Base-by-base conservation (phyloP, 2,797 vertebrate species). In the Menidia menidia region DNA sequence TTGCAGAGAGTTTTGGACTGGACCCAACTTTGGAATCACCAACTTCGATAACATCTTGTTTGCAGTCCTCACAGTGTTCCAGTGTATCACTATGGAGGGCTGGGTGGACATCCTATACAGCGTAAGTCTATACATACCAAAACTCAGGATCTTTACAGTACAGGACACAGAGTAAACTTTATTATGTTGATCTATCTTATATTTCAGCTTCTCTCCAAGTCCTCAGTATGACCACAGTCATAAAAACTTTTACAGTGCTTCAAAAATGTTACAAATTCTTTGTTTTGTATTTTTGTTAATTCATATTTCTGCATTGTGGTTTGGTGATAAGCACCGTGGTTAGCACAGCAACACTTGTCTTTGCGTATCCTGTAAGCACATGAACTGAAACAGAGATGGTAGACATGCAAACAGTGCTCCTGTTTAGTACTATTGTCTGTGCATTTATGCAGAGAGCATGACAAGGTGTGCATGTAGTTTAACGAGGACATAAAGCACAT, bases 41-140 rank as follows among this genome's bases (percentile, higher is more conserved):
- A 98, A 99, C 92, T 99, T 99, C 0, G 97, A 99, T 93, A 99
- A 99, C 87, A 98, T 99, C 92, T 93, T 99, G 67, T 99, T 99
- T 33, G 97, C 98, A 0, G 94, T 99, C 79, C 93, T 99, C 52
- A 99, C 98, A 83, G 98, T 99, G 68, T 99, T 99, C 91, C 98
- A 99, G 93, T 98, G 98, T 75, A 98, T 99, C 84, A 99, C 98
- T 54, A 99, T 98, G 97, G 97, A 99, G 84, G 98, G 98, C 35
- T 99, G 98, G 98, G 97, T 96, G 0, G 98, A 99, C 57, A 96
- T 99, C 81, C 96, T 99, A 47, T 99, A 99, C 92, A 94, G 54
- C 18, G 94, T 94, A 55, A 94, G 94, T 93, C 52, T 45, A 11
- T 32, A 1, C 10, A 12, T 8, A 18, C 25, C 35, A 39, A 7